Evolutionary conservation across 2,113 vertebrate genomes (phyloP).

Genomic region (Chaetodon trifascialis): DNA sequence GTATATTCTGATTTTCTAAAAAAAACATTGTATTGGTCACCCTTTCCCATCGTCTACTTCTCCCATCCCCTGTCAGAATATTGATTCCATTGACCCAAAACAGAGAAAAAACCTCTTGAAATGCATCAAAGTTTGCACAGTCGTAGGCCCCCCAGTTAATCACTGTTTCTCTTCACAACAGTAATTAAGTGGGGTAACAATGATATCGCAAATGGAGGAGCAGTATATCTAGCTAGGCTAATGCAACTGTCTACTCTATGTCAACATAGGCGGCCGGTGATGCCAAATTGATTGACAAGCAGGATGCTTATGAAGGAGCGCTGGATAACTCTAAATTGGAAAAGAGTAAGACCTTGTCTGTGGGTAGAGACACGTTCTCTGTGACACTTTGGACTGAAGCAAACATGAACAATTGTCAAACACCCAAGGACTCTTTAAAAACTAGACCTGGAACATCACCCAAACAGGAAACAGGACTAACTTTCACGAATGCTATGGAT

Average conservation of each 20-base stretch:
- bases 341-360: conserved; percentile 66
- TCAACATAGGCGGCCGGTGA: conserved; percentile 97
- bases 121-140: background rate
- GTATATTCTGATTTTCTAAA: background rate
- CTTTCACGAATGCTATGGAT: conserved; percentile 2
- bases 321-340: conserved; percentile 83
- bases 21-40: background rate
- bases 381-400: conserved; percentile 49
- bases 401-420: conserved; percentile 60
- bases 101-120: conserved; percentile 11
- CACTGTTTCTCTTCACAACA: conserved; percentile 1
- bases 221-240: conserved; percentile 76
- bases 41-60: background rate
- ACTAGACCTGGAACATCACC: conserved; percentile 39
- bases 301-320: conserved; percentile 87
- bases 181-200: conserved; percentile 18
- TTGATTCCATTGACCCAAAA: background rate
- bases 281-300: conserved; percentile 96
- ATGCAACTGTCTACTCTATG: conserved; percentile 95
- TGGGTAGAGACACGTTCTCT: conserved; percentile 47
- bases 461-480: conserved; percentile 24
- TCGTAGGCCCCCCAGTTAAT: background rate
- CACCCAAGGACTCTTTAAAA: conserved; percentile 64
- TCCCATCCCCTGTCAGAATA: conserved; percentile 2
- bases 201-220: conserved; percentile 33